Evolutionary conservation across 2,888 invertebrate genomes (phyloP).

Genomic region (Zootermopsis nevadensis): DNA sequence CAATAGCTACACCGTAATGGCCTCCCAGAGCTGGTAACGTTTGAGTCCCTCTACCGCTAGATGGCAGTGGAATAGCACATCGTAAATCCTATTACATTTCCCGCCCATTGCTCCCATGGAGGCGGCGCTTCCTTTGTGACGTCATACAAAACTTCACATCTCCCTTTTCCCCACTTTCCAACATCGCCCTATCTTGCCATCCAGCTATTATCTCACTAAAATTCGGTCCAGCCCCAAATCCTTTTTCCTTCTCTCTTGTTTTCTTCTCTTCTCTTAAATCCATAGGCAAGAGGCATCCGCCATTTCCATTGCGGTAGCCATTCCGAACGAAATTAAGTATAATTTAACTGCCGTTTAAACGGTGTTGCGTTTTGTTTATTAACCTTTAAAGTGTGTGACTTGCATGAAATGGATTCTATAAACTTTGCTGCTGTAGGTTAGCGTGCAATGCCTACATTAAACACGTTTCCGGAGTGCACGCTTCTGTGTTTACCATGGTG

Average conservation of each 20-base stretch:
- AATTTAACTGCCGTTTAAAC: slow-evolving; percentile 39
- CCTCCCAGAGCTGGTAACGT: slow-evolving; percentile 46
- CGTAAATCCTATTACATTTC: slow-evolving; percentile 62
- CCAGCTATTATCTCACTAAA: slow-evolving; percentile 40
- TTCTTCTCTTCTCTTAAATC: slow-evolving; percentile 24
- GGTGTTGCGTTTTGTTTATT: slow-evolving; percentile 25
- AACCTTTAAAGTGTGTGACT: slow-evolving; percentile 26
- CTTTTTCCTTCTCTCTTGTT: slow-evolving; percentile 34
- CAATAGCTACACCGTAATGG: slow-evolving; percentile 51
- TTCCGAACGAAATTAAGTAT: slow-evolving; percentile 34
- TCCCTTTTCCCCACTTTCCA: slow-evolving; percentile 28
- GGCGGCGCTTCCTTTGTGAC: slow-evolving; percentile 64
- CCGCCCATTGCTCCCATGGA: slow-evolving; percentile 70
- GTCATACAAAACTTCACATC: slow-evolving; percentile 39
- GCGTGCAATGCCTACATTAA: slow-evolving; percentile 18
- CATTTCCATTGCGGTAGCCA: slow-evolving; percentile 38
- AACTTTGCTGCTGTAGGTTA: slow-evolving; percentile 15
- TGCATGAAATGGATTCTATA: slow-evolving; percentile 38
- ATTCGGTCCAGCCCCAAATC: slow-evolving; percentile 40
- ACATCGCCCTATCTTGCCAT: slow-evolving; percentile 13
- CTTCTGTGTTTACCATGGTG: neutral
- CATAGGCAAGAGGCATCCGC: slow-evolving; percentile 16
- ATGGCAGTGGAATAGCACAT: slow-evolving; percentile 64
- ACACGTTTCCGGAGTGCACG: neutral
- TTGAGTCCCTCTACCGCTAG: slow-evolving; percentile 51